Evolutionary conservation across 2,888 invertebrate genomes (phyloP), one percentile per base, ranked within the genome.

Genomic region (Podotricha telesiphe): DNA sequence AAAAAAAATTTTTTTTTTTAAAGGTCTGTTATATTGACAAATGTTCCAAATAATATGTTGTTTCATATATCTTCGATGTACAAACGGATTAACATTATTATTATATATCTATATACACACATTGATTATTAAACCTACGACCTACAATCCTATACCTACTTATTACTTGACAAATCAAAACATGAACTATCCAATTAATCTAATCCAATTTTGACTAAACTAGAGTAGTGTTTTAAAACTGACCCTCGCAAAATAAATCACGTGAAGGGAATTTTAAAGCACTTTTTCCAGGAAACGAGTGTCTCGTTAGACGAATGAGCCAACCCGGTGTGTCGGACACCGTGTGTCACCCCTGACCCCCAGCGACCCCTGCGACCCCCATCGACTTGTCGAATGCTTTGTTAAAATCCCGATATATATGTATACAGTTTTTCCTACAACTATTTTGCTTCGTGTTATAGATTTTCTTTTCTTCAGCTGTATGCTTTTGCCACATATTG

Each of bases 341-440:
- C 83, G 84, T 82, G 79, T 78, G 77, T 73, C 74, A 69, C 71
- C 74, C 69, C 71, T 67, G 75, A 69, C 78, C 74, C 68, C 73
- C 61, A 61, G 78, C 76, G 79, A 79, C 78, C 74, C 77, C 13
- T 42, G 42, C 42, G 77, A 72, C 79, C 82, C 82, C 81, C 79
- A 76, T 72, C 79, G 76, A 77, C 73, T 83, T 88, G 89, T 89
- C 91, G 86, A 86, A 86, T 83, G 82, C 89, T 86, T 88, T 87
- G 85, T 86, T 88, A 86, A 85, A 87, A 83, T 81, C 78, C 76
- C 80, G 81, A 82, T 84, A 83, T 84, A 37, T 3, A 6, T 17
- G 37, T n/a, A 28, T 28, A 6, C 2, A 28, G 48, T 28, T 28
- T 55, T 55, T 37, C 11, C 4, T 17, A 8, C 2, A 17, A 17